Evolutionary conservation across 2,888 invertebrate species (phyloP).

Genomic region (Ennomos quercinarius): DNA sequence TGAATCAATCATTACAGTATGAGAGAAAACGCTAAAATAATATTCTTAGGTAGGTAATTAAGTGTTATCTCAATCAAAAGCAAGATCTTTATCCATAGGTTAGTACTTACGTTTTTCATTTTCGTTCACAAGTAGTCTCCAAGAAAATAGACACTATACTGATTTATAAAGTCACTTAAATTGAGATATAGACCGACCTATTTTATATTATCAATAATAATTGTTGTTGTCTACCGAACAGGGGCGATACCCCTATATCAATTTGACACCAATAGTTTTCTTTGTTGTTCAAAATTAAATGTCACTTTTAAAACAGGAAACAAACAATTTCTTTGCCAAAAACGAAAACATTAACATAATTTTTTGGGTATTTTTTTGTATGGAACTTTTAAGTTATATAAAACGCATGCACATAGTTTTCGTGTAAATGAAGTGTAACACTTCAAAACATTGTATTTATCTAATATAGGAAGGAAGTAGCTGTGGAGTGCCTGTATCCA

Average conservation of each 20-base stretch:
- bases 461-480: slow-evolving; percentile 61
- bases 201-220: slow-evolving; percentile 18
- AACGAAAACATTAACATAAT: too few relatives aligned
- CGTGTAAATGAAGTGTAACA: slow-evolving; percentile 47
- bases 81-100: too few relatives aligned
- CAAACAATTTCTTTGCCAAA: too few relatives aligned
- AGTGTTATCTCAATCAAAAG: too few relatives aligned
- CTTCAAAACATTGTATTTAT: slow-evolving; percentile 52
- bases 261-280: slow-evolving; percentile 23
- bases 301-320: background rate
- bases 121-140: slow-evolving; percentile 23
- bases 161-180: slow-evolving; percentile 9
- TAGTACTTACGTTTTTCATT: slow-evolving; percentile 27
- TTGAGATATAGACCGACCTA: slow-evolving; percentile 3
- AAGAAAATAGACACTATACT: slow-evolving; percentile 23
- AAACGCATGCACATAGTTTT: slow-evolving; percentile 26
- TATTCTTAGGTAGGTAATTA: too few relatives aligned
- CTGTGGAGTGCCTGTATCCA: slow-evolving; percentile 50
- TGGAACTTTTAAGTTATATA: too few relatives aligned
- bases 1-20: too few relatives aligned
- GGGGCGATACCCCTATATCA: slow-evolving; percentile 31
- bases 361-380: too few relatives aligned
- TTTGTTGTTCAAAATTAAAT: background rate
- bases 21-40: too few relatives aligned
- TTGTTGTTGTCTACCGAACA: background rate